These are phyloP conservation scores for Sycobia sp. DNA, from an alignment of 1,140 invertebrate genomes.

Conservation along the genomic window DNA sequence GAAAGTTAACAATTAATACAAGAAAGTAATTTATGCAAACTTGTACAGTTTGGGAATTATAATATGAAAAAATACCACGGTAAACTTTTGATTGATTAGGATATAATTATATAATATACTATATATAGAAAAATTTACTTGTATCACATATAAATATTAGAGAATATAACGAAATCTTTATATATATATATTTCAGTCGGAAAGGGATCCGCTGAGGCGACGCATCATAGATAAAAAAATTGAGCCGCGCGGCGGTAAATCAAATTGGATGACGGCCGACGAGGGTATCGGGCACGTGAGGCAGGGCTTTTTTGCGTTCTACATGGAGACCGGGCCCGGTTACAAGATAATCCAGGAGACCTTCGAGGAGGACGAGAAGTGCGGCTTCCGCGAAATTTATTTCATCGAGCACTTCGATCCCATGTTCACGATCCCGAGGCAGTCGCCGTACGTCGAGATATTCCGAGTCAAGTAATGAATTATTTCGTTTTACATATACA, in stretches of 20 bases:
- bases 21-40: too few species aligned
- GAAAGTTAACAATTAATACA: too few species aligned
- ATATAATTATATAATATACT: too few species aligned
- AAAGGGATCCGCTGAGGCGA: conserved; percentile 63
- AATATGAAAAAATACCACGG: too few species aligned
- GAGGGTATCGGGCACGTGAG: conserved; percentile 64
- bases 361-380: conserved; percentile 69
- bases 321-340: conserved; percentile 66
- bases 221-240: conserved; percentile 68
- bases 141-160: too few species aligned
- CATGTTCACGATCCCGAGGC: conserved; percentile 64
- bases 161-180: too few species aligned
- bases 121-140: too few species aligned
- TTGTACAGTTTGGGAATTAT: too few species aligned
- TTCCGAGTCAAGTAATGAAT: conserved; percentile 67
- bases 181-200: too few species aligned
- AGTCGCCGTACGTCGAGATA: conserved; percentile 66
- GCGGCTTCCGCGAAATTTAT: conserved; percentile 66
- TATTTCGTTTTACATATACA: too few species aligned
- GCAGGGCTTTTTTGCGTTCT: conserved; percentile 67
- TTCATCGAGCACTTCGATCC: conserved; percentile 66
- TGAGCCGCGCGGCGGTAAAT: conserved; percentile 58
- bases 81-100: too few species aligned
- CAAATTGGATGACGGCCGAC: conserved; percentile 63
- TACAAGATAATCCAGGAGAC: conserved; percentile 68